These are phyloP conservation scores for Zoanthus sociatus DNA, from an alignment of 92 coral and sea anemone genomes.

Conservation along the genomic window DNA sequence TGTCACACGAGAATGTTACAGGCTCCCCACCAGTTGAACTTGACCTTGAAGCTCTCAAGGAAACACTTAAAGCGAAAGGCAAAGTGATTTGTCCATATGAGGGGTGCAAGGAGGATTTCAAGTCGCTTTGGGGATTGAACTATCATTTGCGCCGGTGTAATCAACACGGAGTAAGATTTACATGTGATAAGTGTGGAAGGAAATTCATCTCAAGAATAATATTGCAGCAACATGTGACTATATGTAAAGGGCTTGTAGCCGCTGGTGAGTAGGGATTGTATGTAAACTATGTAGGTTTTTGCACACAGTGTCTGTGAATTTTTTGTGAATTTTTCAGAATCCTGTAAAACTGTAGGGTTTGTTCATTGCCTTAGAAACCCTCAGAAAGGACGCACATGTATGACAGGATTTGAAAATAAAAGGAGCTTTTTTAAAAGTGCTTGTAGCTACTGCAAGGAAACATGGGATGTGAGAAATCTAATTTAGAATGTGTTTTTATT, in stretches of 20 bases:
- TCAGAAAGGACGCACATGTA: too few species aligned
- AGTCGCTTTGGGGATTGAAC: conserved; percentile 82
- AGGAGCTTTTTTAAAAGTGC: too few species aligned
- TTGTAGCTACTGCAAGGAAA: too few species aligned
- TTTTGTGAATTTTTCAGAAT: too few species aligned
- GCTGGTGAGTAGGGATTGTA: not conserved
- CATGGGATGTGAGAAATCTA: too few species aligned
- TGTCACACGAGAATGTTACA: conserved; percentile 4
- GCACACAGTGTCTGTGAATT: too few species aligned
- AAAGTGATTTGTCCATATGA: conserved; percentile 61
- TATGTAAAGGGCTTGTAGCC: not conserved
- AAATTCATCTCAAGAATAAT: conserved; percentile 57
- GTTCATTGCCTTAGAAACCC: too few species aligned
- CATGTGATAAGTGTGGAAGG: conserved; percentile 69
- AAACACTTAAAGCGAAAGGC: conserved; percentile 64
- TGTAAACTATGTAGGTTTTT: too few species aligned
- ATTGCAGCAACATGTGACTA: conserved; percentile 61
- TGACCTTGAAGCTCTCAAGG: conserved; percentile 64
- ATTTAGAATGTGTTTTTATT: too few species aligned
- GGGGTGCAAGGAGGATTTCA: conserved; percentile 76
- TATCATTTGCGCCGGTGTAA: conserved; percentile 72
- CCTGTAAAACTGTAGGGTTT: too few species aligned
- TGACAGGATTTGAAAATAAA: too few species aligned
- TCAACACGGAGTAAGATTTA: conserved; percentile 61
- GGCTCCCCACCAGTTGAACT: not conserved